Base-by-base conservation (phyloP, 64 coral and sea anemone species). In the Dendrophyllia cribrosa region DNA sequence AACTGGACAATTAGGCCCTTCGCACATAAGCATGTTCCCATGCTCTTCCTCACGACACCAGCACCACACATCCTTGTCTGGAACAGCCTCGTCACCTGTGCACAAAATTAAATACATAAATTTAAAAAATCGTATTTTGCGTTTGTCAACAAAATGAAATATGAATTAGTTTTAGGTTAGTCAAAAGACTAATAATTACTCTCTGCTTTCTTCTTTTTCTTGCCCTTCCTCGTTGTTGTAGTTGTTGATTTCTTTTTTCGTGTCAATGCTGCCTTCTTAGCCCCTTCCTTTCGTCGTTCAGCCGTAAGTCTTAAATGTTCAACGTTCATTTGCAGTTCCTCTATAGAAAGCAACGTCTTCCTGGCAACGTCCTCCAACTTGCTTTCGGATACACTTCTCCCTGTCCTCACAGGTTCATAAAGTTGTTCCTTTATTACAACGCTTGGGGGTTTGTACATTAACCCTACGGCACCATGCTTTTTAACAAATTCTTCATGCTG, bases 401-500 rank as follows among this genome's bases (percentile, higher is more conserved):
- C 83, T 64, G 51, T 93, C 66, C 86, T 93, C 64, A 93, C 63
- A 44, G 64, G 58, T 12, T 93, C 73, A 64, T 94, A 89, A 86
- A 93, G 77, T 85, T 93, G 59, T 26, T 93, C 83, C 86, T 79
- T 88, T 58, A 93, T 93, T 72, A 88, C 66, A 60, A 73, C 43
- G 72, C 91, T 88, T 19, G 84, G 84, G 44, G 75, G 91, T 86
- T 88, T 78, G 58, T 53, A 77, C 72, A 87, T 68, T 63, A 63
- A 85, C 23, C 43, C 60, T 19, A 62, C 69, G 63, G 64, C 69
- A 65, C 83, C 91, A 93, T 87, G 84, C 34, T 88, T 70, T 87
- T 55, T 88, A 21, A 93, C 91, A 88, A 93, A 93, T 74, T 81
- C 83, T 88, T 66, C 85, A 80, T 81, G 91, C 70, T 88, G 69